Evolutionary conservation across 2,797 vertebrate genomes (phyloP).

Genomic region (Galaxias olidus): DNA sequence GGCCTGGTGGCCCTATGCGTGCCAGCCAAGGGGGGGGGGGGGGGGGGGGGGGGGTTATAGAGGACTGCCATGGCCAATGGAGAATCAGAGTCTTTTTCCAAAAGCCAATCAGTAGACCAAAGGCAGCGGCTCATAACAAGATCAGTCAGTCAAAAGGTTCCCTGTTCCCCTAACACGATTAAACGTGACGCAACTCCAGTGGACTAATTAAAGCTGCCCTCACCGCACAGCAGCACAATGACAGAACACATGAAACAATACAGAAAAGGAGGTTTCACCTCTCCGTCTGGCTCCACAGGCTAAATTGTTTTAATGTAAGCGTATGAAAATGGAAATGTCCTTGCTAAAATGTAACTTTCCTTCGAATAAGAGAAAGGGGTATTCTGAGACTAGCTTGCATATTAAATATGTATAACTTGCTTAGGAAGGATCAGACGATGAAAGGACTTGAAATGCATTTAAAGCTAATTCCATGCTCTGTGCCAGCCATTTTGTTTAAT

Average conservation of each 20-base stretch:
- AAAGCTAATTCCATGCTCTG: neutral
- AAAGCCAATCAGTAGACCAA: slow-evolving; percentile 40
- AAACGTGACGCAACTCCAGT: slow-evolving; percentile 50
- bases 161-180: slow-evolving; percentile 53
- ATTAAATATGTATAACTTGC: neutral
- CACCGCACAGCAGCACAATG: slow-evolving; percentile 12
- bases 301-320: neutral
- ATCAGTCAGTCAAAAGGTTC: slow-evolving; percentile 52
- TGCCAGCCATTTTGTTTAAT: neutral
- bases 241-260: slow-evolving; percentile 27
- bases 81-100: slow-evolving; percentile 20
- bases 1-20: slow-evolving; percentile 28
- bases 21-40: slow-evolving; percentile 51
- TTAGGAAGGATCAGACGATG: neutral
- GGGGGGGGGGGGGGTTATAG: too few relatives aligned
- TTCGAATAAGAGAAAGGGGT: neutral
- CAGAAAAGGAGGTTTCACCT: slow-evolving; percentile 5
- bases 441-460: neutral
- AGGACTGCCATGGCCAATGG: neutral
- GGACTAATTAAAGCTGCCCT: slow-evolving; percentile 50
- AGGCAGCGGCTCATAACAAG: slow-evolving; percentile 48
- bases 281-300: slow-evolving; percentile 21
- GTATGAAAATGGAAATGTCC: neutral
- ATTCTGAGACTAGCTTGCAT: neutral
- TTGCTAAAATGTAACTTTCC: neutral